Conservation (phyloP, 2,888 invertebrate genomes). For the Anthrax anthrax region DNA sequence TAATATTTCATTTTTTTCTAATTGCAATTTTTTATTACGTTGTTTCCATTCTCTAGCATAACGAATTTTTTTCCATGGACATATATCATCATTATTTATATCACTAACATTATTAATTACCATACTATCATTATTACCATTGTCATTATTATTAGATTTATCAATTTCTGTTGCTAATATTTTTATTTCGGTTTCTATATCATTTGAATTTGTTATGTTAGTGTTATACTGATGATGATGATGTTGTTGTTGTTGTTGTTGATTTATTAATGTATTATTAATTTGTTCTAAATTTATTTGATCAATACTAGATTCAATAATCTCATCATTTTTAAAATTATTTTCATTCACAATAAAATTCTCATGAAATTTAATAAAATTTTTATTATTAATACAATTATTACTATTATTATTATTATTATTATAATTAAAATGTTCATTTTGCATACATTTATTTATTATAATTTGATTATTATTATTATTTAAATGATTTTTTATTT, state of each 20-base stretch:
- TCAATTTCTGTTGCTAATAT: conserved; percentile 1
- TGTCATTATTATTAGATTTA: neutral
- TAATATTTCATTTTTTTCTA: conserved; percentile 5
- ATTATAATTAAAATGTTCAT: no score
- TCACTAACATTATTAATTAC: neutral
- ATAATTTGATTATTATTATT: no score
- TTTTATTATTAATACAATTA: conserved; percentile 7
- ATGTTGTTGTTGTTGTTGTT: no score
- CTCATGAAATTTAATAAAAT: no score
- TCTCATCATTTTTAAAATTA: no score
- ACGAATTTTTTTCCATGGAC: conserved; percentile 35
- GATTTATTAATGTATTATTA: no score
- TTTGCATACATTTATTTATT: no score
- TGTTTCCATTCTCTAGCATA: conserved; percentile 33
- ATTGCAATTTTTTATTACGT: conserved; percentile 20
- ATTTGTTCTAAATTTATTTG: no score
- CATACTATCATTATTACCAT: conserved; percentile 1
- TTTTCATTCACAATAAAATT: no score
- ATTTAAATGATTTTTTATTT: conserved; percentile 3
- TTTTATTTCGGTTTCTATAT: conserved; percentile 18
- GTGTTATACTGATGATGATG: no score
- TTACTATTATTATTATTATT: neutral
- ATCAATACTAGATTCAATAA: no score
- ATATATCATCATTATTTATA: conserved; percentile 18
- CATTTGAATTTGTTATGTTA: neutral